Conservation (phyloP, 2,888 invertebrate genomes). For the Suillia variegata region DNA sequence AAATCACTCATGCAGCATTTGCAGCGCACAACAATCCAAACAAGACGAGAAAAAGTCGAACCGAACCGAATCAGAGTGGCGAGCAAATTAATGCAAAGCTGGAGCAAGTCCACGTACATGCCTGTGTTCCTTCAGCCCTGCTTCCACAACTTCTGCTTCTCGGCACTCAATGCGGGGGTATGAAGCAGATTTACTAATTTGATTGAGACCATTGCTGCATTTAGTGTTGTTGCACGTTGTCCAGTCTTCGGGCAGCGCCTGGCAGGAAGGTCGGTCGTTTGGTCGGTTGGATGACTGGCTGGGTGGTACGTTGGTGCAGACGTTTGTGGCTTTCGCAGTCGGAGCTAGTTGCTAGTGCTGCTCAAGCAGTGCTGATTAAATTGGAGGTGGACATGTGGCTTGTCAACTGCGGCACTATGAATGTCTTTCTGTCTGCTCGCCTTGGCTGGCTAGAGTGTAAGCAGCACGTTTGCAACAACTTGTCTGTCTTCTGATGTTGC, state of each 20-base stretch:
- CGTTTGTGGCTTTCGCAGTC: not conserved
- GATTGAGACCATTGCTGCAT: not conserved
- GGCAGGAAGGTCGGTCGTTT: no score
- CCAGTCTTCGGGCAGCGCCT: no score
- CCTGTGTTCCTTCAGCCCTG: no score
- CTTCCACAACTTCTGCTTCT: no score
- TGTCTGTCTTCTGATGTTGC: not conserved
- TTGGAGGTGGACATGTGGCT: conserved; percentile 14
- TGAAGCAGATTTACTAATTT: not conserved
- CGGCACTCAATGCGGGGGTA: no score
- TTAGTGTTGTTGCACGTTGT: not conserved
- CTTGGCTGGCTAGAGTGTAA: no score
- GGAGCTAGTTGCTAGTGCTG: not conserved
- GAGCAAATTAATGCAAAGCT: conserved; percentile 17
- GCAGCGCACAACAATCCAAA: not conserved
- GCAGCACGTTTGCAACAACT: not conserved
- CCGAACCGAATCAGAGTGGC: conserved; percentile 1
- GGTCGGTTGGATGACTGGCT: not conserved
- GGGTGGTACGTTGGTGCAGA: not conserved
- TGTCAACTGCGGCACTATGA: not conserved
- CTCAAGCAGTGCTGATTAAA: conserved; percentile 7
- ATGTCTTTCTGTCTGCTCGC: not conserved
- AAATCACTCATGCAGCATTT: not conserved
- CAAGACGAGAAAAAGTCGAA: not conserved
- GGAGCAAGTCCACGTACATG: not conserved